Percentiles rank a stretch among this genome's conserved stretches.
Conservation (phyloP, 2,797 vertebrate genomes). For the Sebastes nivosus region DNA sequence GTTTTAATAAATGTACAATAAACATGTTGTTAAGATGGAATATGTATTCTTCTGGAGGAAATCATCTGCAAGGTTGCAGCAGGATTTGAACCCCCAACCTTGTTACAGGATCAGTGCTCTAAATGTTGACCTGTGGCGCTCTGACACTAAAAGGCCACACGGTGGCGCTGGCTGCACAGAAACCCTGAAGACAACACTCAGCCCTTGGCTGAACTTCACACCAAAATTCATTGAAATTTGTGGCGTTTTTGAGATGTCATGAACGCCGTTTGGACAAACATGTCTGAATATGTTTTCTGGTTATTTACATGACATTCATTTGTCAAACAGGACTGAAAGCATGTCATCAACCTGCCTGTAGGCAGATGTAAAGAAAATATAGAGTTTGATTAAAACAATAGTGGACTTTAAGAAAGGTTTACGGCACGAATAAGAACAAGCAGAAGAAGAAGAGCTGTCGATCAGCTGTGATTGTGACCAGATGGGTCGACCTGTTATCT, state of each 20-base stretch:
- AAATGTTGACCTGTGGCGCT: not conserved
- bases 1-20: too few species aligned
- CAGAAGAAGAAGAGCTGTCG: not conserved
- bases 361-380: not conserved
- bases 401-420: too few species aligned
- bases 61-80: not conserved
- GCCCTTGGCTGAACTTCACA: not conserved
- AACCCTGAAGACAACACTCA: not conserved
- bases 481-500: too few species aligned
- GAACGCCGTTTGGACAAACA: not conserved
- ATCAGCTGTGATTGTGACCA: not conserved
- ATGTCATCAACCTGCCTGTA: not conserved
- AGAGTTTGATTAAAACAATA: too few species aligned
- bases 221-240: not conserved
- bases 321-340: too few species aligned
- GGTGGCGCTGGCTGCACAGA: not conserved
- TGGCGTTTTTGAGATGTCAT: not conserved
- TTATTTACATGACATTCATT: too few species aligned
- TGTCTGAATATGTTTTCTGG: not conserved
- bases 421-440: not conserved
- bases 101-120: slow-evolving; percentile 42
- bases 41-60: too few species aligned
- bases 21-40: too few species aligned
- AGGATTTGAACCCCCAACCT: not conserved
- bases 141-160: not conserved